Conservation (phyloP, 2,797 vertebrate species). For the Molossus molossus region DNA sequence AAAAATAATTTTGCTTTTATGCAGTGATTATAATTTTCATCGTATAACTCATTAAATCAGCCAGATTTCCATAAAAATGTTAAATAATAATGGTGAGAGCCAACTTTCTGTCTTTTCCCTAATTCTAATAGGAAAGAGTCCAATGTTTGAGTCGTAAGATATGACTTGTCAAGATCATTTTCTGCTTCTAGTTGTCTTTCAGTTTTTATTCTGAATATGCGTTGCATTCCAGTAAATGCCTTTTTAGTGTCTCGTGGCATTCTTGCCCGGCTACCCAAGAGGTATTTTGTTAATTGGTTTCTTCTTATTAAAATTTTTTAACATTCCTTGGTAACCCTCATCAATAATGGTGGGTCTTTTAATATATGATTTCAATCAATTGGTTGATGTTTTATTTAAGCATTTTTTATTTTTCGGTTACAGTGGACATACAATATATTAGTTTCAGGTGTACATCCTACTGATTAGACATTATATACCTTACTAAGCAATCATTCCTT, state of each 20-base stretch:
- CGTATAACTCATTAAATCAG: slow-evolving; percentile 26
- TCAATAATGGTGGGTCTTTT: neutral
- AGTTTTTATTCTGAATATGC: slow-evolving; percentile 31
- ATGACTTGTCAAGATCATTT: slow-evolving; percentile 19
- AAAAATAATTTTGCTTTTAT: slow-evolving; percentile 40
- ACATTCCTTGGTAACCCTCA: neutral
- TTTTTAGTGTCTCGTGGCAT: neutral
- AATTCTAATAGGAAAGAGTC: slow-evolving; percentile 25
- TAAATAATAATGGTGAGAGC: neutral
- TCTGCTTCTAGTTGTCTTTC: neutral
- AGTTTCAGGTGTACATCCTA: no score
- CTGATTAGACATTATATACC: no score
- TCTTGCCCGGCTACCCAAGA: neutral
- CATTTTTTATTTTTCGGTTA: no score
- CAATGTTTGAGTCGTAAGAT: slow-evolving; percentile 25
- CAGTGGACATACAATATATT: no score
- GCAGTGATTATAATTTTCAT: neutral
- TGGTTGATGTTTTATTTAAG: slow-evolving; percentile 35
- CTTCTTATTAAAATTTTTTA: slow-evolving; percentile 32
- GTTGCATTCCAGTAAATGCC: neutral
- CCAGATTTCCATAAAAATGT: slow-evolving; percentile 44
- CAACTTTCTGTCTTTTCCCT: neutral
- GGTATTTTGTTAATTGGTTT: slow-evolving; percentile 44
- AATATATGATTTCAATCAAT: slow-evolving; percentile 48
- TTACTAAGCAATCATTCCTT: no score